Evolutionary conservation across 35 echinoderm and acorn worm genomes (phyloP).

Genomic region (Chiridota heheva): DNA sequence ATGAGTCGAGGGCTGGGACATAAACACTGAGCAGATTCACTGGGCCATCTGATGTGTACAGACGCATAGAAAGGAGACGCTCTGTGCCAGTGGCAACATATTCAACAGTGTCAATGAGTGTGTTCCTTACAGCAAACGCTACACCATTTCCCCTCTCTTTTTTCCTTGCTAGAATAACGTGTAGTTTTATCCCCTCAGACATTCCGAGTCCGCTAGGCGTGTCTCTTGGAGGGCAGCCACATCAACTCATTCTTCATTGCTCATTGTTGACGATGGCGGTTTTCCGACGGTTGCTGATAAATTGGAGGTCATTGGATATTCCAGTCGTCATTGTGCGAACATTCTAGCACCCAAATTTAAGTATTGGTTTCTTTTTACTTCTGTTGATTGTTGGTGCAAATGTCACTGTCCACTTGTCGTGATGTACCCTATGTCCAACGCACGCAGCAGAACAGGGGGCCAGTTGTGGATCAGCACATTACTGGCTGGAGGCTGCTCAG

Average conservation of each 20-base stretch:
- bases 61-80: too few species aligned
- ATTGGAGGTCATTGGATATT: background rate
- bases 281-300: background rate
- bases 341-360: slow-evolving; percentile 24
- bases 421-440: background rate
- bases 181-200: background rate
- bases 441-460: slow-evolving; percentile 3
- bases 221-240: slow-evolving; percentile 24
- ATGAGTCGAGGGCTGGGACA: slow-evolving; percentile 13
- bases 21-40: slow-evolving; percentile 7
- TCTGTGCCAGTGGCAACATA: background rate
- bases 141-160: background rate
- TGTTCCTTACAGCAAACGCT: background rate
- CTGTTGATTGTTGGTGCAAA: background rate
- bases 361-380: slow-evolving; percentile 8
- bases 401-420: slow-evolving; percentile 8
- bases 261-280: slow-evolving; percentile 25
- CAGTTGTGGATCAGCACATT: slow-evolving; percentile 29
- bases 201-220: background rate
- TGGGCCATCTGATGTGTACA: background rate
- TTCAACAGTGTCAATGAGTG: background rate
- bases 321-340: slow-evolving; percentile 30
- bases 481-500: slow-evolving; percentile 46
- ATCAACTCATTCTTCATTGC: slow-evolving; percentile 18
- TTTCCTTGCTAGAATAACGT: slow-evolving; percentile 19